Evolutionary conservation across 2,113 vertebrate genomes (phyloP).

Genomic region (Sander lucioperca): DNA sequence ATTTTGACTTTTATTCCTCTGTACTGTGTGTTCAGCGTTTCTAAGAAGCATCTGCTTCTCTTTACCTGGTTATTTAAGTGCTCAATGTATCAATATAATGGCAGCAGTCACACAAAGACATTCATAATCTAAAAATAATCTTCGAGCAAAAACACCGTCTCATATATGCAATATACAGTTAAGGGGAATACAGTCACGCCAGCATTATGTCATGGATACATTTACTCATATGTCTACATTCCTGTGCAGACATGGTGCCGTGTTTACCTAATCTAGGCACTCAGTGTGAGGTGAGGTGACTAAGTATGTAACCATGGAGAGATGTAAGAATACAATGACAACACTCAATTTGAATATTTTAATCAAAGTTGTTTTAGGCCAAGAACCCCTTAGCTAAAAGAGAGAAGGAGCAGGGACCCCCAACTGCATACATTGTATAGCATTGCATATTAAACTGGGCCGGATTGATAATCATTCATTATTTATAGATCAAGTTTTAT

Average conservation of each 20-base stretch:
- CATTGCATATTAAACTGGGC: too few relatives aligned
- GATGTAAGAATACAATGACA: neutral
- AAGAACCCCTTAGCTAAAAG: too few relatives aligned
- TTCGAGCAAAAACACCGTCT: neutral
- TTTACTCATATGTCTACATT: conserved; percentile 40
- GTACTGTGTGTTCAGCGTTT: neutral
- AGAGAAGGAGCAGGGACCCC: too few relatives aligned
- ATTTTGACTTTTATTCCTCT: neutral
- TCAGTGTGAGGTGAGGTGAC: neutral
- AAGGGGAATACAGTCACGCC: neutral
- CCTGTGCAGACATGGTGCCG: conserved; percentile 48
- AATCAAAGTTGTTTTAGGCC: too few relatives aligned
- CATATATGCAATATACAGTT: neutral
- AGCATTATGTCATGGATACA: conserved; percentile 11
- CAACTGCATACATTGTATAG: too few relatives aligned
- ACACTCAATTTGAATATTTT: neutral
- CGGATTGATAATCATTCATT: too few relatives aligned
- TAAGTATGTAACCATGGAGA: neutral
- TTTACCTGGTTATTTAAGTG: neutral
- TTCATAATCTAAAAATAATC: too few relatives aligned
- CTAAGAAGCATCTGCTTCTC: neutral
- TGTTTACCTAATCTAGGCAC: conserved; percentile 5
- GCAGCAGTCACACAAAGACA: neutral
- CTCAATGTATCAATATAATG: neutral
- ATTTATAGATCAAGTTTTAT: too few relatives aligned